phyloP scores from a whole-genome alignment of 2,888 invertebrate species.

The Tuberolachnus salignus region DNA sequence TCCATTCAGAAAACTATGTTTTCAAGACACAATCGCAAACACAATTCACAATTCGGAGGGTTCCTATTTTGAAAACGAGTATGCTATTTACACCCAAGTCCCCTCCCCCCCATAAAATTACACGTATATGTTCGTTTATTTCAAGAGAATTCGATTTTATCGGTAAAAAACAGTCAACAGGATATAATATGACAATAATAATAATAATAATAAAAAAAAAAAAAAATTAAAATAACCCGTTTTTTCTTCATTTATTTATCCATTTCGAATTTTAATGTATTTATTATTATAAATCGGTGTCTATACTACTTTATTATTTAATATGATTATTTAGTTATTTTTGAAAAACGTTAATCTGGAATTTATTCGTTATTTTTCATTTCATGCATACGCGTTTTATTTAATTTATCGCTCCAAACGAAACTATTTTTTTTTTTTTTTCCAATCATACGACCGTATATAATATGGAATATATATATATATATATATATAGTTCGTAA shows the following conservation, averaged over 20 bases:
- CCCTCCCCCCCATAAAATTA: too few relatives aligned
- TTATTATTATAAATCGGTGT: not conserved
- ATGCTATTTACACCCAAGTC: too few relatives aligned
- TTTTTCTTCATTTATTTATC: slow-evolving; percentile 6
- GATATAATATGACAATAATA: not conserved
- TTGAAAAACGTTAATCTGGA: slow-evolving; percentile 11
- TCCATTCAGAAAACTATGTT: too few relatives aligned
- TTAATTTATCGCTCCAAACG: slow-evolving; percentile 16
- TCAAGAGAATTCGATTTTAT: slow-evolving; percentile 30
- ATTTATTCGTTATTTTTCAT: not conserved
- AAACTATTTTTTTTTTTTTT: not conserved
- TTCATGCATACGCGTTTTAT: slow-evolving; percentile 18
- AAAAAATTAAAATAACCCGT: slow-evolving; percentile 27
- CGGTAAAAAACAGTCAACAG: slow-evolving; percentile 17
- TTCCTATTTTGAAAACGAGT: too few relatives aligned
- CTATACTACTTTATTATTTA: not conserved
- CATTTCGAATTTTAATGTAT: slow-evolving; percentile 25
- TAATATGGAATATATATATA: too few relatives aligned
- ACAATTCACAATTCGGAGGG: too few relatives aligned
- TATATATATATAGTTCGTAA: too few relatives aligned
- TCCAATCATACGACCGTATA: not conserved
- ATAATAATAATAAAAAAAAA: slow-evolving; percentile 1
- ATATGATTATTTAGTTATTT: too few relatives aligned
- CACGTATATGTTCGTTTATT: too few relatives aligned
- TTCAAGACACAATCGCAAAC: too few relatives aligned